Percentiles rank a stretch among this genome's conserved stretches.
phyloP scores from a whole-genome alignment of 1,140 invertebrate genomes.

The Glossosoma conforme region DNA sequence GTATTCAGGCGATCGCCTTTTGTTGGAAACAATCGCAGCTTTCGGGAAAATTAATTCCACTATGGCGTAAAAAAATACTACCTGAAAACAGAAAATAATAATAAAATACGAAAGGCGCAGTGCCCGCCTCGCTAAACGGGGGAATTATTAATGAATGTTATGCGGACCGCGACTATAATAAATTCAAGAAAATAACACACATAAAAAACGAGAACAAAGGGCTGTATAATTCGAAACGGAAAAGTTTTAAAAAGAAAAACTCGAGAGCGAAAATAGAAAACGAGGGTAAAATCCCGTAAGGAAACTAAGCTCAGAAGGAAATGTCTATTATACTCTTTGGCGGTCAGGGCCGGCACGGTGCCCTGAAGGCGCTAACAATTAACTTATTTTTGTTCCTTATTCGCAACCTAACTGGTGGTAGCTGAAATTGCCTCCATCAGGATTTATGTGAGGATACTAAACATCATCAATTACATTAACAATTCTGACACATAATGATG shows the following conservation, averaged over 20 bases:
- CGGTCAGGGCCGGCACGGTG: constrained; percentile 1
- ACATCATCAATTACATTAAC: too few relatives aligned
- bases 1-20: too few relatives aligned
- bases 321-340: constrained; percentile 30
- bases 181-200: constrained; percentile 30
- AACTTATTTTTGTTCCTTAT: too few relatives aligned
- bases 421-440: too few relatives aligned
- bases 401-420: too few relatives aligned
- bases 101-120: constrained; percentile 4
- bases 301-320: constrained; percentile 29
- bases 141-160: constrained; percentile 28
- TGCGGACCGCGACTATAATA: constrained; percentile 22
- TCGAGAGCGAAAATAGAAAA: constrained; percentile 31
- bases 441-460: too few relatives aligned
- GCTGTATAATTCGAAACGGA: constrained; percentile 31
- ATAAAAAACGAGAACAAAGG: constrained; percentile 28
- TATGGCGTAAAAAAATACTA: too few relatives aligned
- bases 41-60: too few relatives aligned
- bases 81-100: constrained; percentile 3
- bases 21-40: too few relatives aligned
- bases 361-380: background rate
- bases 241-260: constrained; percentile 31
- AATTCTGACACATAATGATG: too few relatives aligned
- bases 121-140: constrained; percentile 14
- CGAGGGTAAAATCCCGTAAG: constrained; percentile 30